Percentiles rank a stretch among this genome's conserved stretches.
phyloP scores from a whole-genome alignment of 2,113 vertebrate genomes.

The Halcyon malimbica region DNA sequence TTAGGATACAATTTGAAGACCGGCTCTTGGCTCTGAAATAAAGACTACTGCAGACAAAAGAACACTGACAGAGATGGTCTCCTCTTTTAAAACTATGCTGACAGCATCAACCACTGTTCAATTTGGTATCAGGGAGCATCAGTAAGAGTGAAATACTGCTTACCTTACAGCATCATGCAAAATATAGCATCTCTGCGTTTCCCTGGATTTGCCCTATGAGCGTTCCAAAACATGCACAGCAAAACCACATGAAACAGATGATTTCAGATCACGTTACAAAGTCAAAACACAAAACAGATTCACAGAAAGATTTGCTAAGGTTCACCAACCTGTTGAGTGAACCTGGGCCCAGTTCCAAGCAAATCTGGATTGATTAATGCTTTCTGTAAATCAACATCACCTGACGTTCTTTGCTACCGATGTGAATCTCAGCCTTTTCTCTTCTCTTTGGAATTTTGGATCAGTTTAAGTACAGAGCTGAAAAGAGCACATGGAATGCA shows the following conservation, averaged over 20 bases:
- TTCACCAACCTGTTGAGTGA: slow-evolving; percentile 63
- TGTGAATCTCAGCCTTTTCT: slow-evolving; percentile 34
- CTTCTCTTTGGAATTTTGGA: not conserved
- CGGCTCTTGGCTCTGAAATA: not conserved
- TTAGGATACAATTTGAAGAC: not conserved
- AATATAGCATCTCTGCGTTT: not conserved
- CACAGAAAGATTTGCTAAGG: slow-evolving; percentile 52
- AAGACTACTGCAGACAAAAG: not conserved
- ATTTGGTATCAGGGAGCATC: not conserved
- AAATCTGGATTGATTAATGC: slow-evolving; percentile 62
- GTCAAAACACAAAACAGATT: slow-evolving; percentile 47
- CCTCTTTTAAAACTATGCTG: not conserved
- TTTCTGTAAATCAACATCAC: slow-evolving; percentile 65
- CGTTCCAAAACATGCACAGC: not conserved
- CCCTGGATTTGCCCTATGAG: not conserved
- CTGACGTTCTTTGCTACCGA: slow-evolving; percentile 51
- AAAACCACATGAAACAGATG: slow-evolving; percentile 44
- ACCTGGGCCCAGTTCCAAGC: slow-evolving; percentile 30
- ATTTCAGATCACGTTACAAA: slow-evolving; percentile 46
- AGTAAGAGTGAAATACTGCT: not conserved
- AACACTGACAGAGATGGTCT: not conserved
- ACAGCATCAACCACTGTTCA: not conserved
- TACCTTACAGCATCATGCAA: not conserved
- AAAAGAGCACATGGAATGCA: not conserved
- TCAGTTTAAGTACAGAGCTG: not conserved